phyloP scores from a whole-genome alignment of 1,140 invertebrate genomes.

The Latrodectus geometricus region DNA sequence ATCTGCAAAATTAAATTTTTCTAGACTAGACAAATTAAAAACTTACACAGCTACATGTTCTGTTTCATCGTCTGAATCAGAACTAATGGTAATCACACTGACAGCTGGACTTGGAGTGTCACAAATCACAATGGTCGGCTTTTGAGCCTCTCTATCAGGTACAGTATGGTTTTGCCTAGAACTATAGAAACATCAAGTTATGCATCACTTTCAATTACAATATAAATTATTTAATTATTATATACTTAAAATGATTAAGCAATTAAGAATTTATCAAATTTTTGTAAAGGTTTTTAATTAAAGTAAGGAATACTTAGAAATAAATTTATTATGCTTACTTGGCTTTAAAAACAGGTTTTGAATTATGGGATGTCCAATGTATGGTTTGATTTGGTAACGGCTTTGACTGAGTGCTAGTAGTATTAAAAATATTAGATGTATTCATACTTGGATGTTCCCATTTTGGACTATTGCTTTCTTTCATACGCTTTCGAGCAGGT shows the following conservation, averaged over 20 bases:
- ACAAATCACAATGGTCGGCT: conserved; percentile 86
- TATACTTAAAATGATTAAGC: not conserved
- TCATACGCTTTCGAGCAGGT: conserved; percentile 96
- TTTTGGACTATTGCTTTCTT: conserved; percentile 90
- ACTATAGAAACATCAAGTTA: not conserved
- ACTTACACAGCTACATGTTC: conserved; percentile 50
- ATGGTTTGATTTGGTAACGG: conserved; percentile 39
- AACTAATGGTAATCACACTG: conserved; percentile 95
- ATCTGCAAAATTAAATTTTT: not conserved
- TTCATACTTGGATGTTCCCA: conserved; percentile 45
- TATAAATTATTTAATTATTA: no score
- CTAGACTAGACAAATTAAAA: not conserved
- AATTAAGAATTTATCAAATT: not conserved
- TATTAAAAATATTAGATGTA: not conserved
- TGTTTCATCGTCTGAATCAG: conserved; percentile 89
- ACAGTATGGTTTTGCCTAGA: not conserved
- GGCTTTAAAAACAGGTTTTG: conserved; percentile 29
- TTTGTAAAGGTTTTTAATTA: not conserved
- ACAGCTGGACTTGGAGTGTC: conserved; percentile 87
- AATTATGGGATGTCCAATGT: conserved; percentile 47
- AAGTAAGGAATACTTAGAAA: not conserved
- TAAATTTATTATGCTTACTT: not conserved
- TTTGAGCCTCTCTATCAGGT: conserved; percentile 64
- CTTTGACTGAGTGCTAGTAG: conserved; percentile 9
- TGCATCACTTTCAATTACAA: no score